Evolutionary conservation across 2,113 vertebrate species (phyloP).

Genomic region (Callorhinus ursinus): DNA sequence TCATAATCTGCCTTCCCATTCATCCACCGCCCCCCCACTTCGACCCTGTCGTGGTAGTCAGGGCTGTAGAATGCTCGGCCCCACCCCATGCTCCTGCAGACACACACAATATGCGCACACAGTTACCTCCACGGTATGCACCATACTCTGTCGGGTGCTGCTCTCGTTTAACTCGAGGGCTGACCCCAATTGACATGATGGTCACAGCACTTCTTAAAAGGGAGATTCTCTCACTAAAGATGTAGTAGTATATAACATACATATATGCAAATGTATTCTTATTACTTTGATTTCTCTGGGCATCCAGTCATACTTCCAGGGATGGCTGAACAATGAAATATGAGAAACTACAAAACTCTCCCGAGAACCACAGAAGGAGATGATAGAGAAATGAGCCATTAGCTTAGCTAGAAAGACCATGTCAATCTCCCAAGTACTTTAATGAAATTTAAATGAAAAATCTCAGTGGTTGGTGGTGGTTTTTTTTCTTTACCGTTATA

Average conservation of each 20-base stretch:
- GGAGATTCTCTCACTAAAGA: not conserved
- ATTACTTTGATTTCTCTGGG: not conserved
- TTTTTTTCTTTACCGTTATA: not conserved
- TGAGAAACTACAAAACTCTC: not conserved
- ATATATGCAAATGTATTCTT: not conserved
- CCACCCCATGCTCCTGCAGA: not conserved
- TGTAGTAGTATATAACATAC: not conserved
- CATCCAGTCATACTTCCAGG: not conserved
- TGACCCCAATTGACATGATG: not conserved
- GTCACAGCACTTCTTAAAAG: not conserved
- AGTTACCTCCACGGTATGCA: not conserved
- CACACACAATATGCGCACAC: not conserved
- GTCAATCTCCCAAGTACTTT: not conserved
- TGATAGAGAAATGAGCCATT: not conserved
- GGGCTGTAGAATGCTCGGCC: not conserved
- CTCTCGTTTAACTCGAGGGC: not conserved
- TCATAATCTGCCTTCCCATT: not conserved
- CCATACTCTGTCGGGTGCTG: not conserved
- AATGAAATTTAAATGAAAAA: conserved; percentile 36
- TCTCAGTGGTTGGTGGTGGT: not conserved
- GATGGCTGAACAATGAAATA: not conserved
- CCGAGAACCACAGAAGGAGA: not conserved
- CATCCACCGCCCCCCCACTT: no score
- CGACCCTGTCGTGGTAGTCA: not conserved
- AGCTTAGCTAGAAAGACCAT: not conserved